A percentile compares a stretch with the other conserved stretches of the same genome.
Conservation (phyloP, 2,888 invertebrate species). For the Ophion slaviceki region DNA sequence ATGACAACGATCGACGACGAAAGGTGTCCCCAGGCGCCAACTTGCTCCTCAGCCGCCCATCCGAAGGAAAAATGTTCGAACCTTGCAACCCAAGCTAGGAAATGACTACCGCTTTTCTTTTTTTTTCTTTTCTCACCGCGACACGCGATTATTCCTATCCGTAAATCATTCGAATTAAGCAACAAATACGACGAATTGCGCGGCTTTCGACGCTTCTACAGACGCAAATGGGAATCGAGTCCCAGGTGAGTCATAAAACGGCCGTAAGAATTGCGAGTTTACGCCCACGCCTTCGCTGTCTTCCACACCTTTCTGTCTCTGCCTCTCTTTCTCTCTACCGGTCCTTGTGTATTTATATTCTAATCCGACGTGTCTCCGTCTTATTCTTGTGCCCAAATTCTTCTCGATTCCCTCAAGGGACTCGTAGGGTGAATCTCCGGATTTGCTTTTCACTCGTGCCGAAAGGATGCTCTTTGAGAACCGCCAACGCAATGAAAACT, state of each 20-base stretch:
- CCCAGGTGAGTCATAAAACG: conserved; percentile 73
- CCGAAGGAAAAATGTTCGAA: conserved; percentile 47
- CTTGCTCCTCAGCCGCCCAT: conserved; percentile 69
- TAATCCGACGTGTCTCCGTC: conserved; percentile 18
- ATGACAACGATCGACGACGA: conserved; percentile 34
- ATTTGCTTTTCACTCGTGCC: conserved; percentile 45
- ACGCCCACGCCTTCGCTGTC: conserved; percentile 54
- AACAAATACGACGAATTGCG: conserved; percentile 79
- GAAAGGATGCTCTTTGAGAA: conserved; percentile 28
- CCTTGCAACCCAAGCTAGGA: conserved; percentile 42
- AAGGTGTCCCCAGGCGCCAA: conserved; percentile 76
- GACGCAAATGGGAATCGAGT: conserved; percentile 69
- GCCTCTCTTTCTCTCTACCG: neutral
- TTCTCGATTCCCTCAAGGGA: conserved; percentile 41
- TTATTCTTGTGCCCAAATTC: conserved; percentile 42
- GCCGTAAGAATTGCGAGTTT: conserved; percentile 60
- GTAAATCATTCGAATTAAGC: conserved; percentile 78
- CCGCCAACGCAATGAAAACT: conserved; percentile 45
- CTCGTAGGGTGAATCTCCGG: conserved; percentile 41
- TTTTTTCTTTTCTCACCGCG: neutral
- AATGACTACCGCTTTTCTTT: conserved; percentile 8
- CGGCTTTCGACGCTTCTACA: conserved; percentile 68
- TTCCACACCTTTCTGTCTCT: neutral
- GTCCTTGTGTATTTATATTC: neutral
- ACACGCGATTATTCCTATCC: conserved; percentile 50